Base-by-base conservation (phyloP, 1,140 invertebrate species). In the Ridgeia piscesae region DNA sequence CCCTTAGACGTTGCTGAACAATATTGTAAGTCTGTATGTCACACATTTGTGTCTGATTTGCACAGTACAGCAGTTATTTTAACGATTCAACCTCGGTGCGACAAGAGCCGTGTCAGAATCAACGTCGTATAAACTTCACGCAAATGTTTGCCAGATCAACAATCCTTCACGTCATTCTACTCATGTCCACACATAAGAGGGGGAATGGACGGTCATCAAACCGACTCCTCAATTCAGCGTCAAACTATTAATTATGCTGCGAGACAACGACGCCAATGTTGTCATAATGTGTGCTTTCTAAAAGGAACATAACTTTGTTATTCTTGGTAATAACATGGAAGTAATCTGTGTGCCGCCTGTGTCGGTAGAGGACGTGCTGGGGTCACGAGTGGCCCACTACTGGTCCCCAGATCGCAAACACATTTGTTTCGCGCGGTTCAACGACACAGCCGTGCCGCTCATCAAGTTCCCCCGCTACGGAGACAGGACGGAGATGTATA, bases 291-390 rank as follows among this genome's bases (percentile, higher is more conserved):
- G 14, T 90, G n/a, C 17, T 34, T 90, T 35, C 33, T 34, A 14
- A 33, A 90, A 14, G 34, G 17, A 17, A 33, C 17, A 90, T 34
- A 21, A 21, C 33, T 11, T 14, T 6, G 17, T 34, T 34, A 34
- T 34, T n/a, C n/a, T n/a, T 4, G 33, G 35, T 21, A 90, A 90
- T 34, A 27, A 6, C 11, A 6, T 14, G 4, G 17, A 6, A 33
- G 33, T 90, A 90, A 21, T 34, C 4, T 14, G 4, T 90, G 14
- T 34, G 11, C 17, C 58, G 11, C 58, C 58, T 8, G 11, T 91
- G 9, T 58, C 42, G 42, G 33, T 42, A 91, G 91, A 91, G 91
- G 91, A 91, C n/a, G 91, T 91, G 35, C 91, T 91, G 31, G n/a
- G 35, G 8, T 35, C 91, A 2, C n/a, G 11, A 11, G 42, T 33